Base-by-base conservation (phyloP, 2,797 vertebrate species). In the Notamacropus eugenii region DNA sequence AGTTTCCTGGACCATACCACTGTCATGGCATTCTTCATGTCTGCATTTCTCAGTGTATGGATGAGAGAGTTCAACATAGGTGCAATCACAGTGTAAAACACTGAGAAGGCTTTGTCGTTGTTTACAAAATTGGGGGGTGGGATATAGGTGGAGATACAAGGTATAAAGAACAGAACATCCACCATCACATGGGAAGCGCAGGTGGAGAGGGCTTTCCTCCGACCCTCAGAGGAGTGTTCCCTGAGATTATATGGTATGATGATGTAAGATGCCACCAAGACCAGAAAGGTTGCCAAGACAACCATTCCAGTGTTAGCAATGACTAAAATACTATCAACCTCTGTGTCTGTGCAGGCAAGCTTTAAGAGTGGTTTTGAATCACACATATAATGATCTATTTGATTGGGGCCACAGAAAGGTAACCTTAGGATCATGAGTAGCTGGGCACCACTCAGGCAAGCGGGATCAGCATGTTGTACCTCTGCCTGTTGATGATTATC, bases 331-430 rank as follows among this genome's bases (percentile, higher is more conserved):
- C 91, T 67, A 19, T 11, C 82, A 55, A 34, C 2, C 4, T 90
- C 92, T 0, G 94, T 96, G 56, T 98, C 94, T 5, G 94, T 94
- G 27, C 97, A 98, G 0, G 95, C 94, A 3, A 97, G 93, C 93
- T 95, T 94, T 11, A 97, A 58, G 31, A 97, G 94, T 0, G 97
- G 97, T 0, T 96, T 90, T 10, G 96, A 92, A 34, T 97, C 94
- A 91, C 96, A 97, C 40, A 94, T 95, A 31, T 95, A 97, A 54
- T 96, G 97, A 90, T 97, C 95, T 93, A 97, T 97, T 29, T 90
- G 16, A 55, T 94, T 92, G 3, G 93, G 93, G 11, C 95, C 95
- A 94, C 96, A 97, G 92, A 96, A 96, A 8, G 95, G 93, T 55
- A 97, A 24, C 10, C 14, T 16, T 0, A 93, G 24, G 14, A 93